Conservation (phyloP, 2,888 invertebrate species). For the Macrosiphum euphorbiae region DNA sequence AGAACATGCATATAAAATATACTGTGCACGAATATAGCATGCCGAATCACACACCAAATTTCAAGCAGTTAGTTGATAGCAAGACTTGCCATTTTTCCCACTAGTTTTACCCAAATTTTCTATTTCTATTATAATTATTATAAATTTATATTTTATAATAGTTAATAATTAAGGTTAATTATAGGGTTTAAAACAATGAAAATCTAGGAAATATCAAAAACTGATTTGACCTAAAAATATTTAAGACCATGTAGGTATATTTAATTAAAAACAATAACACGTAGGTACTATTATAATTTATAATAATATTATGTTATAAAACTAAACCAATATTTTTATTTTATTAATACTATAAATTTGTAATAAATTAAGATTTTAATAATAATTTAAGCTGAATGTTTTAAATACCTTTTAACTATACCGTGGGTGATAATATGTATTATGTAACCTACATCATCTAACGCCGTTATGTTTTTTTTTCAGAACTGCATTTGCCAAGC, state of each 20-base stretch:
- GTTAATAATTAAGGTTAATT: no score
- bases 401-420: neutral
- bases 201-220: neutral
- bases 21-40: no score
- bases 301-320: neutral
- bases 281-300: neutral
- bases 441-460: neutral
- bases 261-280: neutral
- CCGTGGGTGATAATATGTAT: neutral
- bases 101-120: no score
- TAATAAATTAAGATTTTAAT: neutral
- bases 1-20: no score
- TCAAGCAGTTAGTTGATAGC: no score
- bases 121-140: no score
- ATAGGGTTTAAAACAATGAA: no score
- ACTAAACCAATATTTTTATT: neutral
- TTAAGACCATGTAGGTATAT: neutral
- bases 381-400: neutral
- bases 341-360: neutral
- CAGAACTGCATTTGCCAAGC: conserved; percentile 51
- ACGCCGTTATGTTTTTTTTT: neutral
- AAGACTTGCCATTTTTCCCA: no score
- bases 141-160: no score
- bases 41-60: no score
- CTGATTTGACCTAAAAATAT: neutral